A percentile compares a stretch with the other conserved stretches of the same genome.
These are phyloP conservation scores for Bombyx huttoni DNA, from an alignment of 2,888 invertebrate species.

Conservation along the genomic window DNA sequence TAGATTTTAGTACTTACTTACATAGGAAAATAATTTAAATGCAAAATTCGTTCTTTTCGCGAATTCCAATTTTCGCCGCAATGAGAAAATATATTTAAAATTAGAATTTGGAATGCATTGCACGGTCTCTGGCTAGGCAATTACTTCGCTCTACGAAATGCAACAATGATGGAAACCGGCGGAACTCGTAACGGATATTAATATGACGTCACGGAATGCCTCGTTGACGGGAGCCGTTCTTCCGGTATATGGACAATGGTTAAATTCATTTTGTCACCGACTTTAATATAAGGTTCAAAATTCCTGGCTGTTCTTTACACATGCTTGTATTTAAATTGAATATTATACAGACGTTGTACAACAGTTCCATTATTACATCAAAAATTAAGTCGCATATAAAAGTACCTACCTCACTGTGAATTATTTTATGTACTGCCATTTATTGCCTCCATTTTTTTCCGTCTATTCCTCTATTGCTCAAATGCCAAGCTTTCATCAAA, in stretches of 20 bases:
- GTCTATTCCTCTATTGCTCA: too few species aligned
- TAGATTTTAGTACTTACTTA: not conserved
- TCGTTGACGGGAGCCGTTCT: constrained; percentile 26
- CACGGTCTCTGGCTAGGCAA: constrained; percentile 4
- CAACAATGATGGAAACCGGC: constrained; percentile 27
- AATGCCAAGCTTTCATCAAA: too few species aligned
- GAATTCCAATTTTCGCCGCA: not conserved
- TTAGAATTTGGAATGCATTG: not conserved
- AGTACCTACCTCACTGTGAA: too few species aligned
- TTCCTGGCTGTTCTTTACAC: not conserved
- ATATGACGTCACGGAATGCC: constrained; percentile 46
- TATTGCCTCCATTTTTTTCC: too few species aligned
- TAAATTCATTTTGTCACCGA: not conserved
- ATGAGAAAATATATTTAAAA: not conserved
- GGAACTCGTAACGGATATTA: constrained; percentile 40
- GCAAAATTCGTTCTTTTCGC: not conserved
- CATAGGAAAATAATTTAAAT: not conserved
- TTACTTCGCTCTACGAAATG: constrained; percentile 16
- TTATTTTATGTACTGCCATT: too few species aligned
- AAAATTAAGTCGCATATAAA: too few species aligned
- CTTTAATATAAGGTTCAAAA: not conserved
- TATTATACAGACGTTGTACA: too few species aligned
- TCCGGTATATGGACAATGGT: constrained; percentile 40
- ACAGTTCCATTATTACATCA: too few species aligned
- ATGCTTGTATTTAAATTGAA: too few species aligned